Evolutionary conservation across 2,113 vertebrate species (phyloP), one percentile per base, ranked within the genome.

Genomic region (Corvus hawaiiensis): DNA sequence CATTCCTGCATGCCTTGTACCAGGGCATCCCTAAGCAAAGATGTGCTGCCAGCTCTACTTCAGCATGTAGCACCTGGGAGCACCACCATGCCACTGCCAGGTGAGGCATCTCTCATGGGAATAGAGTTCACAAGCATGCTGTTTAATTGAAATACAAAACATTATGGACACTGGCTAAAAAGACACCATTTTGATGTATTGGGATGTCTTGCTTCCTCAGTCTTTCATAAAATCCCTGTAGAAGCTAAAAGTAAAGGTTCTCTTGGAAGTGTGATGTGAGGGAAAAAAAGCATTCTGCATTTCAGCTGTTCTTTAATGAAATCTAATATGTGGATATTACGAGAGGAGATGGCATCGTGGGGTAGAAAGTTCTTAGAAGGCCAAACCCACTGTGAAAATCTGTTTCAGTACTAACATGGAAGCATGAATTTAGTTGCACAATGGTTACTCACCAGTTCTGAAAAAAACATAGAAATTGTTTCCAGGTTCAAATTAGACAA

Each of bases 401-500:
- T 92, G 24, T 76, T 92, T 80, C 39, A 64, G 48, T 44, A 28
- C 27, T 55, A 48, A 59, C 5, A 19, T 33, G 64, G 84, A 84
- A 44, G 28, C 39, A 3, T 59, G 30, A 52, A 48, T 92, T 85
- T 90, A 49, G 48, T 37, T 4, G 0, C 61, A 56, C 64, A 52
- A 11, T 75, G 56, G 41, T 93, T 94, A 84, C 61, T 78, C 59
- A 51, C n/a, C 32, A 85, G 35, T 80, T 92, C 39, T 84, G 89
- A 68, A 89, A 55, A 76, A 91, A 59, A 11, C 23, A 28, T 32
- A 22, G 27, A 93, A 87, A 83, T 85, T 28, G 11, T 83, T 96
- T 94, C 88, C 92, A 92, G 75, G 63, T 88, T 91, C 71, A 84
- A 73, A 68, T 85, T 46, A 91, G 62, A 37, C 58, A 83, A 73